Evolutionary conservation across 2,888 invertebrate genomes (phyloP).

Genomic region (Polymixis lichenea): DNA sequence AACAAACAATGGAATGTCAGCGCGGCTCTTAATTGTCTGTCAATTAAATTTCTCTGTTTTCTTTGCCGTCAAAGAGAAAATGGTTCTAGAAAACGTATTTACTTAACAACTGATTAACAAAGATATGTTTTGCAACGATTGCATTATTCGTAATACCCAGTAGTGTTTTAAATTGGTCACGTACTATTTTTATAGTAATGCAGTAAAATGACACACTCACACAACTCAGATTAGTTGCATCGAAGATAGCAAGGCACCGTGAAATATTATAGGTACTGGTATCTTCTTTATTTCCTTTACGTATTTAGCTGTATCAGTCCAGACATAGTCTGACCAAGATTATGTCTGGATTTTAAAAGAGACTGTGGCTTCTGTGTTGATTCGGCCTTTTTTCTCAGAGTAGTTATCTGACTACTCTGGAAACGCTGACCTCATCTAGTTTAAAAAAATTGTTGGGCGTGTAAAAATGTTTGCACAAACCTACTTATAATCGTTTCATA

Average conservation of each 20-base stretch:
- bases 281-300: not conserved
- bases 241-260: not conserved
- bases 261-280: not conserved
- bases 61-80: constrained; percentile 33
- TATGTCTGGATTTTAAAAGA: too few relatives aligned
- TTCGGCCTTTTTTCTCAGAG: too few relatives aligned
- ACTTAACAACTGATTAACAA: constrained; percentile 8
- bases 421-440: too few relatives aligned
- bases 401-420: too few relatives aligned
- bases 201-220: constrained; percentile 12
- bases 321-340: too few relatives aligned
- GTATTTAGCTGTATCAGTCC: not conserved
- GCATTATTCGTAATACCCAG: constrained; percentile 17
- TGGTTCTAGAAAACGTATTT: constrained; percentile 5
- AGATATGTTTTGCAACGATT: constrained; percentile 17
- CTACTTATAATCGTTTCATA: too few relatives aligned
- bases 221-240: not conserved
- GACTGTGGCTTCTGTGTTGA: too few relatives aligned
- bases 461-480: too few relatives aligned
- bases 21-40: constrained; percentile 4
- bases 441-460: too few relatives aligned
- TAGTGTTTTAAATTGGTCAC: constrained; percentile 22
- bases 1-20: constrained; percentile 13
- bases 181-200: constrained; percentile 27
- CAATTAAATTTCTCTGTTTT: constrained; percentile 37